phyloP scores from a whole-genome alignment of 2,888 invertebrate genomes.

The Polietes domitor region DNA sequence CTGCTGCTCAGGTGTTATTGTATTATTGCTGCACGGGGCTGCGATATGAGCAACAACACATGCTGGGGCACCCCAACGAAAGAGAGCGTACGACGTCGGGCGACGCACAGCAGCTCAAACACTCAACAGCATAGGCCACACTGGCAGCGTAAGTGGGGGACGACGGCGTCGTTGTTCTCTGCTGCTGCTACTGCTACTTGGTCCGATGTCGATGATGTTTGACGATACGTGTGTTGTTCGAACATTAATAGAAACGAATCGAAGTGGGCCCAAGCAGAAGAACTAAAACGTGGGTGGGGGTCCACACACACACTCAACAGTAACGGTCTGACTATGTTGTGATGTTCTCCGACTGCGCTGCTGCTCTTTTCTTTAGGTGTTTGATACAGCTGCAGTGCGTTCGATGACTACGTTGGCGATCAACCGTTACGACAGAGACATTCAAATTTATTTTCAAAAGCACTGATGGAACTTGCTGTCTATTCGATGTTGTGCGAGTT shows the following conservation, averaged over 20 bases:
- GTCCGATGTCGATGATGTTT: neutral
- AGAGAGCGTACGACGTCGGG: constrained; percentile 36
- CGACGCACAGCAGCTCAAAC: constrained; percentile 14
- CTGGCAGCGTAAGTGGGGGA: neutral
- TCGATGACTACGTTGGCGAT: constrained; percentile 26
- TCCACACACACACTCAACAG: neutral
- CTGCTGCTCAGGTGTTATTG: constrained; percentile 38
- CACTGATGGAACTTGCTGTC: neutral
- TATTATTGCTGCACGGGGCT: constrained; percentile 9
- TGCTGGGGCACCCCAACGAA: constrained; percentile 44
- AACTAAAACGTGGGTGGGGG: neutral
- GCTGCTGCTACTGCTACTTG: neutral
- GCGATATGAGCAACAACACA: constrained; percentile 32
- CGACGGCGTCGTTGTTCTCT: neutral
- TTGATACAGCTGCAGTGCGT: neutral
- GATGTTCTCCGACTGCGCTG: neutral
- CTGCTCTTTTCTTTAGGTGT: neutral
- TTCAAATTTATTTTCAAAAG: constrained; percentile 36
- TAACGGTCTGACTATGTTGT: neutral
- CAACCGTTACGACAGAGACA: constrained; percentile 45
- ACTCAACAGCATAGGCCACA: constrained; percentile 1
- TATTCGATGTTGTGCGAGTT: neutral
- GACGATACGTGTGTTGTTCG: neutral
- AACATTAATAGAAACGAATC: constrained; percentile 12
- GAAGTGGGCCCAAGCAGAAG: neutral